These are phyloP conservation scores for Nasonia giraulti DNA, from an alignment of 1,140 invertebrate genomes.

Conservation along the genomic window DNA sequence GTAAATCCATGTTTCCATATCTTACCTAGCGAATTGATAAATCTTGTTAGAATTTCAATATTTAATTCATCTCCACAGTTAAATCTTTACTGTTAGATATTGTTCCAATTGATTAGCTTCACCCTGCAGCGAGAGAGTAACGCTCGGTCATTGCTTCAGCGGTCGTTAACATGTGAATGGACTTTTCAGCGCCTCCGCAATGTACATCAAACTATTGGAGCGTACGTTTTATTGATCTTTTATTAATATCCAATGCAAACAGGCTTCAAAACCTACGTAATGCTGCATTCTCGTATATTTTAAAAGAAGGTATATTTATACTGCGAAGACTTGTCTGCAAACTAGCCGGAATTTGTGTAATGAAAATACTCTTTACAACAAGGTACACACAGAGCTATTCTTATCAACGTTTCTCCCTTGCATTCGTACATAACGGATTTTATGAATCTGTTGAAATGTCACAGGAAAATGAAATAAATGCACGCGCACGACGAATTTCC, in stretches of 20 bases:
- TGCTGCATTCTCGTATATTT: neutral
- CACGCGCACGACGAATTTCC: neutral
- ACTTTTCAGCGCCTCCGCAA: neutral
- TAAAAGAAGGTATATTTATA: neutral
- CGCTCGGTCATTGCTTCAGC: neutral
- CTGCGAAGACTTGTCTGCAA: neutral
- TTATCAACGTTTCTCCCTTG: neutral
- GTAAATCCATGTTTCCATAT: too few species aligned
- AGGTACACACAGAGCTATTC: neutral
- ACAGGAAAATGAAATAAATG: constrained; percentile 12
- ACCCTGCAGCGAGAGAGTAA: neutral
- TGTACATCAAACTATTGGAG: neutral
- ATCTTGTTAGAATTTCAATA: too few species aligned
- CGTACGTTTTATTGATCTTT: constrained; percentile 13
- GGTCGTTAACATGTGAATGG: constrained; percentile 48
- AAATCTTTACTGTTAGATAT: neutral
- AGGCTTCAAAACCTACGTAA: neutral
- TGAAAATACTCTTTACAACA: neutral
- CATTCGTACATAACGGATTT: neutral
- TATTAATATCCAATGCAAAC: neutral
- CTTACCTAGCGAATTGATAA: too few species aligned
- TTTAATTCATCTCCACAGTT: too few species aligned
- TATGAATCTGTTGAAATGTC: constrained; percentile 7
- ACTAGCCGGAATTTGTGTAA: neutral
- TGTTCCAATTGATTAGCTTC: neutral